A percentile compares a stretch with the other conserved stretches of the same genome.
These are phyloP conservation scores for Bombus terrestris DNA, from an alignment of 1,140 invertebrate species.

Conservation along the genomic window DNA sequence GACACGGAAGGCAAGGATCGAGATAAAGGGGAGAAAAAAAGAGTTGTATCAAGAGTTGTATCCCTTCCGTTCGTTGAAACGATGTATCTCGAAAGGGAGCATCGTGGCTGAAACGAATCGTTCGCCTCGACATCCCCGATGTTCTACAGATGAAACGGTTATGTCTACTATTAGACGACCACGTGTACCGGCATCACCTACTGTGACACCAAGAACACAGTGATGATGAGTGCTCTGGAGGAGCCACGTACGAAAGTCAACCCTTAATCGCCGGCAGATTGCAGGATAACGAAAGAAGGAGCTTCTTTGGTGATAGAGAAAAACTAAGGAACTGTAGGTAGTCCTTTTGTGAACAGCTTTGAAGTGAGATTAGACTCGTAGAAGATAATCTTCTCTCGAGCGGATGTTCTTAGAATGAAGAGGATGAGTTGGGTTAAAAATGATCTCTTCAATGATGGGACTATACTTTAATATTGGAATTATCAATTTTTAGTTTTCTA, in stretches of 20 bases:
- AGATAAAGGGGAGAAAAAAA: not conserved
- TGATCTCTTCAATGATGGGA: not conserved
- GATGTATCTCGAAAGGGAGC: slow-evolving; percentile 11
- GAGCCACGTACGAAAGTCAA: not conserved
- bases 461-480: not conserved
- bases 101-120: slow-evolving; percentile 58
- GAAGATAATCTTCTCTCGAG: not conserved
- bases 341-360: not conserved
- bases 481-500: not conserved
- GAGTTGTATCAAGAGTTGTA: slow-evolving; percentile 7
- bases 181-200: not conserved
- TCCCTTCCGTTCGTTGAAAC: slow-evolving; percentile 38
- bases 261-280: slow-evolving; percentile 6
- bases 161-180: slow-evolving; percentile 16
- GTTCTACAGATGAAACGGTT: slow-evolving; percentile 14
- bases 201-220: not conserved
- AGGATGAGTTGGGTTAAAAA: not conserved
- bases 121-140: not conserved
- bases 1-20: not conserved
- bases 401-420: not conserved
- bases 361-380: not conserved
- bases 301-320: not conserved
- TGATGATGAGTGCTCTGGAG: not conserved
- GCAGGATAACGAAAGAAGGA: not conserved
- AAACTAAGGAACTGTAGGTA: not conserved